Base-by-base conservation (phyloP, 92 coral and sea anemone species). In the Ricordea florida region DNA sequence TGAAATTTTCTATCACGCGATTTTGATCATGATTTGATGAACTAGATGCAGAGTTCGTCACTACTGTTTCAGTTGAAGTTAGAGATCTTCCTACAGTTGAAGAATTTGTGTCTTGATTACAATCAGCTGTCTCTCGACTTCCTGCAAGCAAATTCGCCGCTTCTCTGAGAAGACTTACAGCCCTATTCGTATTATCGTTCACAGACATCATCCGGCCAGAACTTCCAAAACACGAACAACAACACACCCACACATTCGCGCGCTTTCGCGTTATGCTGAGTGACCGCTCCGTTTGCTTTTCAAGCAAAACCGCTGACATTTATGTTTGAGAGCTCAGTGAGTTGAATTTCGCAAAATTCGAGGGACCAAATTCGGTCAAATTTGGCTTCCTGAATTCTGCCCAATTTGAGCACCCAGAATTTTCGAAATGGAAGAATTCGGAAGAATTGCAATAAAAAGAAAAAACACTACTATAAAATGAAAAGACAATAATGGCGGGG, bases 1-100 rank as follows among this genome's bases (percentile, higher is more conserved):
- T 32, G 44, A 65, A 47, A 31, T 65, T 65, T 34, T 65, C 57
- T 10, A 42, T 18, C 53, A 65, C 37, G 30, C 57, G 51, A 38
- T 62, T 24, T 62, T 62, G 69, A 40, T 38, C 48, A 36, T 60
- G 66, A 62, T 41, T 38, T 41, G n/a, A n/a, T n/a, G 69, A 62
- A 62, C 51, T 41, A 35, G 41, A 25, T 14, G 29, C 41, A 25
- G 69, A 24, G 37, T 41, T 62, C 1, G 53, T 62, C 31, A 41
- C 69, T 40, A 42, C 69, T 41, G 69, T 57, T 57, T 57, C 65
- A 57, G 28, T n/a, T 35, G 34, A 10, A 37, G 34, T 61, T 22
- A 10, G 10, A 29, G 53, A 41, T 42, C 52, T 62, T 62, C 52
- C 69, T 27, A 22, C 52, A 5, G 69, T 62, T 62, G 69, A 41